Percentiles rank a stretch among this genome's conserved stretches.
phyloP scores from a whole-genome alignment of 2,888 invertebrate genomes.

The Epistrophe grossulariae region DNA sequence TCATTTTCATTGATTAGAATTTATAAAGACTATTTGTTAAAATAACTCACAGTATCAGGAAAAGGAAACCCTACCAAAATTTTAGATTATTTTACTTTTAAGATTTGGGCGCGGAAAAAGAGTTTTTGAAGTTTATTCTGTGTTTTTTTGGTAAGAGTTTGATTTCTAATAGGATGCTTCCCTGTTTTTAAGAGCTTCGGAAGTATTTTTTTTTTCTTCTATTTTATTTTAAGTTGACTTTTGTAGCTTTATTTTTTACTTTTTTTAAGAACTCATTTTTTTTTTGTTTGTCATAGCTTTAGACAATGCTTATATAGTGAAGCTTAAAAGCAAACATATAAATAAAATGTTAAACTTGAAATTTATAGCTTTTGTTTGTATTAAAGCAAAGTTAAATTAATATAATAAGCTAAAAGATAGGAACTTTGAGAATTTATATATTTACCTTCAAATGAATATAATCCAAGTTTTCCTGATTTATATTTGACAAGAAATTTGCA shows the following conservation, averaged over 20 bases:
- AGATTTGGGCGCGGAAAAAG: not conserved
- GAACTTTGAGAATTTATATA: no score
- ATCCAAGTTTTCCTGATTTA: no score
- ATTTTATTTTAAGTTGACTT: not conserved
- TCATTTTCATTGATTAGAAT: slow-evolving; percentile 14
- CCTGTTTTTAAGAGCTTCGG: slow-evolving; percentile 72
- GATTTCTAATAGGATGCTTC: slow-evolving; percentile 72
- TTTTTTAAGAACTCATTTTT: not conserved
- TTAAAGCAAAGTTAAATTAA: slow-evolving; percentile 3
- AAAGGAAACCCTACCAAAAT: not conserved
- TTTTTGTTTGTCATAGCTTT: slow-evolving; percentile 10
- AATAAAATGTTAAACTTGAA: slow-evolving; percentile 50
- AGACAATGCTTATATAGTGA: slow-evolving; percentile 9
- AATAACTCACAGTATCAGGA: not conserved
- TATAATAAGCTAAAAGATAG: not conserved
- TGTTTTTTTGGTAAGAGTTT: slow-evolving; percentile 42
- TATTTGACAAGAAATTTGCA: no score
- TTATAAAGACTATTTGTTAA: not conserved
- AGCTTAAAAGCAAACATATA: slow-evolving; percentile 60
- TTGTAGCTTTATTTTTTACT: slow-evolving; percentile 1
- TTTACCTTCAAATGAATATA: no score
- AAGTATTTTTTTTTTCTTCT: slow-evolving; percentile 46
- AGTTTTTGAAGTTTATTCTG: not conserved
- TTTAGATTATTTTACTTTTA: not conserved
- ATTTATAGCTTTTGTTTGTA: slow-evolving; percentile 48